Evolutionary conservation across 2,888 invertebrate species (phyloP).

Genomic region (Drosophila histrio): DNA sequence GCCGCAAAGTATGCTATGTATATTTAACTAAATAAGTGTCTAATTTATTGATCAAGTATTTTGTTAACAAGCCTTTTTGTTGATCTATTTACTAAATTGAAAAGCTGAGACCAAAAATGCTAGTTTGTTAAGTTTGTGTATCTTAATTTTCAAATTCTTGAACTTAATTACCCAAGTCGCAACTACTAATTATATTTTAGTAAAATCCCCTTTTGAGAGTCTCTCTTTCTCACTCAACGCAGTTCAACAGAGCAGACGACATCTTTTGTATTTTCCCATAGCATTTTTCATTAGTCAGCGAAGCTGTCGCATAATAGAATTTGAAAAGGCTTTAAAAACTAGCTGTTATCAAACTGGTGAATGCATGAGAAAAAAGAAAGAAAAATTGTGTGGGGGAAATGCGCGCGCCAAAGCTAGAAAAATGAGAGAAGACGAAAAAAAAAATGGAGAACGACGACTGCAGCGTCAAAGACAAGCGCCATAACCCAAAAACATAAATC

Average conservation of each 20-base stretch:
- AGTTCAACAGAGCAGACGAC: constrained; percentile 13
- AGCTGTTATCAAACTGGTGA: constrained; percentile 46
- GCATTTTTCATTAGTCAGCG: constrained; percentile 60
- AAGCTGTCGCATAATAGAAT: constrained; percentile 64
- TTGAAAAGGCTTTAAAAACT: constrained; percentile 57
- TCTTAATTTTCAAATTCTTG: constrained; percentile 15
- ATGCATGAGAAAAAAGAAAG: constrained; percentile 16
- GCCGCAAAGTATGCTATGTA: constrained; percentile 20
- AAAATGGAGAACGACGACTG: constrained; percentile 5
- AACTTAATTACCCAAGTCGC: constrained; percentile 54
- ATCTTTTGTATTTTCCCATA: constrained; percentile 16
- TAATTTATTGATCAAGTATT: constrained; percentile 15
- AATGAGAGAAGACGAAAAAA: constrained; percentile 14
- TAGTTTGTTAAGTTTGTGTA: background rate
- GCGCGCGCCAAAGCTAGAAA: constrained; percentile 1
- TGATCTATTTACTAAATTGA: background rate
- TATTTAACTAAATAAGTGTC: constrained; percentile 15
- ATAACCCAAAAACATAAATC: constrained; percentile 81
- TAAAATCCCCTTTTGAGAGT: constrained; percentile 14
- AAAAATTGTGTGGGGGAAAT: too few species aligned
- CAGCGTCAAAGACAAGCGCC: constrained; percentile 68
- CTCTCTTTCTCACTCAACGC: constrained; percentile 1
- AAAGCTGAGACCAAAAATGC: background rate
- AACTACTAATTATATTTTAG: constrained; percentile 47
- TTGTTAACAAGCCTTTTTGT: background rate